These are phyloP conservation scores for Microtus ochrogaster DNA, from an alignment of 2,113 vertebrate species.

Conservation along the genomic window DNA sequence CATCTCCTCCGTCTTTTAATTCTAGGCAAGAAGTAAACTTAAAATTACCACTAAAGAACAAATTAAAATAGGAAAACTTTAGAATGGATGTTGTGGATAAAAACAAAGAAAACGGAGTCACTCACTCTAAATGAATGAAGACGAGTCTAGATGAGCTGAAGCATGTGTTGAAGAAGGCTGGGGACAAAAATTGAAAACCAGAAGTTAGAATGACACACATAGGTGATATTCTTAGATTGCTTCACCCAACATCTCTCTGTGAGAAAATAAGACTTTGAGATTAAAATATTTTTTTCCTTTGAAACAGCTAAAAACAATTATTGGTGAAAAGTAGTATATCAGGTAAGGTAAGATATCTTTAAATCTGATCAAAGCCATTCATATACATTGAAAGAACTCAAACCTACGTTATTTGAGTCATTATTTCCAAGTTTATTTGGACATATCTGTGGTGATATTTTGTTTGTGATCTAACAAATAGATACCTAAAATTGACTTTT, in stretches of 20 bases:
- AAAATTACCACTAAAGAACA: neutral
- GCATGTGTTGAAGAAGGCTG: neutral
- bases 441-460: too few species aligned
- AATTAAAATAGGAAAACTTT: neutral
- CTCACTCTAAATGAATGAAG: neutral
- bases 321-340: neutral
- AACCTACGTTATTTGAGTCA: neutral
- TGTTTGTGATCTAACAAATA: too few species aligned
- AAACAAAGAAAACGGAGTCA: neutral
- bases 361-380: neutral
- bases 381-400: neutral
- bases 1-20: neutral
- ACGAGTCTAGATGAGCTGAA: accelerated
- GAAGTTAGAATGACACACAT: accelerated
- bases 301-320: neutral
- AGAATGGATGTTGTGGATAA: neutral
- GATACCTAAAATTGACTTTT: neutral
- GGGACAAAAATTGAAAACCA: neutral
- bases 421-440: neutral
- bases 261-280: neutral
- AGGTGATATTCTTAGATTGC: neutral
- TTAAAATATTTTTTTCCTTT: neutral
- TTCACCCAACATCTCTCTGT: accelerated
- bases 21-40: neutral
- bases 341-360: neutral